Conservation (phyloP, 2,888 invertebrate genomes). For the Pachycephus smyrnensis region DNA sequence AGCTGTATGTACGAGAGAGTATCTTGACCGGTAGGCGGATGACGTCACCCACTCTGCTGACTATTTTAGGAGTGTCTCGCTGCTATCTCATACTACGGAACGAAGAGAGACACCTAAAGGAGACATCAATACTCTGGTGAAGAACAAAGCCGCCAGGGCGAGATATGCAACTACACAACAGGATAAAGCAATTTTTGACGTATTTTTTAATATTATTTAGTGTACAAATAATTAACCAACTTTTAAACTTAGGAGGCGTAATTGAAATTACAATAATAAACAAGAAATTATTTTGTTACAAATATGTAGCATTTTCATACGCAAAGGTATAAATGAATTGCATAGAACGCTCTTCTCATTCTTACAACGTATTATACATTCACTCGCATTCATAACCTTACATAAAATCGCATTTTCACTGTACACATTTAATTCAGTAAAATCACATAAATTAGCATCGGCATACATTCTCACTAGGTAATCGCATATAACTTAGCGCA, state of each 20-base stretch:
- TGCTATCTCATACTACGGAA: constrained; percentile 15
- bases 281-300: constrained; percentile 19
- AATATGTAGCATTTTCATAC: constrained; percentile 20
- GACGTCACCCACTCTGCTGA: constrained; percentile 58
- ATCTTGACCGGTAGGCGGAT: constrained; percentile 49
- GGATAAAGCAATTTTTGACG: not conserved
- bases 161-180: not conserved
- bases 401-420: constrained; percentile 2
- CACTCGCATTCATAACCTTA: constrained; percentile 10
- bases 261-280: constrained; percentile 5
- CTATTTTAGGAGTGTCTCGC: constrained; percentile 63
- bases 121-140: constrained; percentile 5
- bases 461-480: constrained; percentile 25
- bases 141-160: not conserved
- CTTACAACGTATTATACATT: constrained; percentile 13
- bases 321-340: constrained; percentile 10
- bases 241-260: constrained; percentile 22
- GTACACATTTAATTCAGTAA: constrained; percentile 14
- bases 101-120: constrained; percentile 12
- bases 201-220: constrained; percentile 39
- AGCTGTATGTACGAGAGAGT: constrained; percentile 34
- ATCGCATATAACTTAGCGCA: constrained; percentile 29
- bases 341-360: constrained; percentile 10
- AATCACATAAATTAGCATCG: constrained; percentile 32
- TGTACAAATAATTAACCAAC: constrained; percentile 63